Conservation (phyloP, 2,113 vertebrate genomes). For the Chionodraco myersi region DNA sequence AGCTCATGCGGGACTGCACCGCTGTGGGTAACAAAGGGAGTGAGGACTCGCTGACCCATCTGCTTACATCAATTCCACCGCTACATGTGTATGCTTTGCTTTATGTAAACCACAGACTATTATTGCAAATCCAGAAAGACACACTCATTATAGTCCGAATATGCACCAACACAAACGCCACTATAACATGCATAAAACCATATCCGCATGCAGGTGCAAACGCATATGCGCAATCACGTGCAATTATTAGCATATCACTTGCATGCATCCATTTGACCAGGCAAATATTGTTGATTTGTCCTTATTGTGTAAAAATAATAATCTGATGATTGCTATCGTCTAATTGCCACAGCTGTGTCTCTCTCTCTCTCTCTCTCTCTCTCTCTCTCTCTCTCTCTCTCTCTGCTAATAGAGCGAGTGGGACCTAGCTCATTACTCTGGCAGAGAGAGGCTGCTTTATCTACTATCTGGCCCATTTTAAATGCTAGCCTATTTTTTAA, state of each 20-base stretch:
- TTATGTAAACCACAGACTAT: constrained; percentile 4
- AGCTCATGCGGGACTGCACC: background rate
- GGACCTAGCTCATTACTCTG: constrained; percentile 76
- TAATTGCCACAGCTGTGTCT: constrained; percentile 64
- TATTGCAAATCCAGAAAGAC: constrained; percentile 17
- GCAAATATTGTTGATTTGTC: constrained; percentile 60
- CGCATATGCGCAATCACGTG: constrained; percentile 27
- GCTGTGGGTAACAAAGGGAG: constrained; percentile 17
- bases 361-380: constrained; percentile 22
- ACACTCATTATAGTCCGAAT: constrained; percentile 28
- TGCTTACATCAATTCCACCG: constrained; percentile 20
- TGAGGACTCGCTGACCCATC: constrained; percentile 20
- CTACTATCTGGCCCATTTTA: constrained; percentile 81
- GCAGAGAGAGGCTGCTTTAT: constrained; percentile 74
- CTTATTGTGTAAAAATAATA: constrained; percentile 64
- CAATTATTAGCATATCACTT: constrained; percentile 36
- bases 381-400: background rate
- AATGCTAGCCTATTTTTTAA: constrained; percentile 82
- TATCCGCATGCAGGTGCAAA: constrained; percentile 7
- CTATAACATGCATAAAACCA: constrained; percentile 2
- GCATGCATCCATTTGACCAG: constrained; percentile 47
- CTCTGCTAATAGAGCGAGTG: constrained; percentile 60
- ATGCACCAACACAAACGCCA: constrained; percentile 35
- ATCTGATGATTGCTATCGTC: constrained; percentile 49
- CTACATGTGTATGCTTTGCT: background rate